Percentiles rank a stretch among this genome's conserved stretches.
phyloP scores from a whole-genome alignment of 2,113 vertebrate genomes.

The Tapirus terrestris region DNA sequence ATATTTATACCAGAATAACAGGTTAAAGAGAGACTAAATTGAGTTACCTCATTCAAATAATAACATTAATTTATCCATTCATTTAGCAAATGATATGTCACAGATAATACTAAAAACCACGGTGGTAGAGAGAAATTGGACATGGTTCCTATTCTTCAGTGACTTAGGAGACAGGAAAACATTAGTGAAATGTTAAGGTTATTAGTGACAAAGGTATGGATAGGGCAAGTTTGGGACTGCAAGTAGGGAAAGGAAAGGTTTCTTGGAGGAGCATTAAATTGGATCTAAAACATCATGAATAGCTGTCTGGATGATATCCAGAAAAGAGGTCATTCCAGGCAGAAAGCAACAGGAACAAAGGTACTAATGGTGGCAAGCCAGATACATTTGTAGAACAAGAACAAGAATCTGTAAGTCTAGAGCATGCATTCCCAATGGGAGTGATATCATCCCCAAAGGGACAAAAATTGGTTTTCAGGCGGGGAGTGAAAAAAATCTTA shows the following conservation, averaged over 20 bases:
- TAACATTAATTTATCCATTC: background rate
- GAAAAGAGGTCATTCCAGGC: background rate
- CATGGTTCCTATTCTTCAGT: background rate
- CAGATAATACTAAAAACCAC: background rate
- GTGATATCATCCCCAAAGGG: background rate
- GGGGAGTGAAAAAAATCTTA: background rate
- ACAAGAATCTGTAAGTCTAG: background rate
- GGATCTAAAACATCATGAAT: background rate
- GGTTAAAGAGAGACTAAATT: background rate
- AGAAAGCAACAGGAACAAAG: background rate
- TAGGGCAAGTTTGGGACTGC: background rate
- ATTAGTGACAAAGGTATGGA: background rate
- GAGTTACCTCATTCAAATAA: background rate
- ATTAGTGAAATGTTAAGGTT: slow-evolving; percentile 20
- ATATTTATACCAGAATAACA: background rate
- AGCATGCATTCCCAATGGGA: background rate
- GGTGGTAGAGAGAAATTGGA: background rate
- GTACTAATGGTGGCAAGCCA: background rate
- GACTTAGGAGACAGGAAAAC: background rate
- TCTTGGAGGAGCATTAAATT: background rate
- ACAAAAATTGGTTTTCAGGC: background rate
- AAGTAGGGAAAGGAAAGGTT: background rate
- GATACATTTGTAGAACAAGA: background rate
- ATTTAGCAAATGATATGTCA: background rate
- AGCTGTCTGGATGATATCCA: background rate